Base-by-base conservation (phyloP, 2,797 vertebrate species). In the Fringilla coelebs region DNA sequence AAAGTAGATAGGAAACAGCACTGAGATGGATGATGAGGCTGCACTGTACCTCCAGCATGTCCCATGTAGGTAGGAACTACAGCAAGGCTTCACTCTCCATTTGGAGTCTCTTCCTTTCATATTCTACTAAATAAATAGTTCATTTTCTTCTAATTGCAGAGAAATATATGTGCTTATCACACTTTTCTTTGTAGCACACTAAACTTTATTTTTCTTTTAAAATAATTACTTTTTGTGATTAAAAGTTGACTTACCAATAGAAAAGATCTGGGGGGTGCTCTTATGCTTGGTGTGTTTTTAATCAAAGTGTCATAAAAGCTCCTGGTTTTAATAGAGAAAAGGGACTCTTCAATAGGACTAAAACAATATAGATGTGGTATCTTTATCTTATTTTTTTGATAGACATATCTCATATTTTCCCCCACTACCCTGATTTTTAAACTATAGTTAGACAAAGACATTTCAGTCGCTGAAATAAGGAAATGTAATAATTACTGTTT, bases 391-490 rank as follows among this genome's bases (percentile, higher is more conserved):
- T 57, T 70, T 80, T 48, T 94, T 75, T 29, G 77, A 36, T 28
- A 31, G 43, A 38, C 4, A 1, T 85, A 70, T 77, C 52, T 94
- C 55, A 26, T 93, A 29, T 89, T 31, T 88, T 73, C 18, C 34
- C 21, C 24, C 72, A 38, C 24, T 65, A 8, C 65, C 31, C 29
- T 60, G n/a, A 57, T 89, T 86, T 57, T 55, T 73, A 67, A 85
- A 36, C 20, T 74, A 63, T 68, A 9, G 11, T 63, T 77, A 86
- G 19, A 51, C n/a, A 66, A 81, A 25, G 32, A 77, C 24, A 51
- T 77, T 79, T 75, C 51, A 70, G 57, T 67, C 38, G 66, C 40
- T 79, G 51, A 90, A 90, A 82, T 79, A 88, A 79, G 38, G 46
- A 94, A 73, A 80, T 66, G 13, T 46, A 74, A 16, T 73, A 32